Evolutionary conservation across 2,113 vertebrate species (phyloP), one percentile per base, ranked within the genome.

Genomic region (Neogale vison): DNA sequence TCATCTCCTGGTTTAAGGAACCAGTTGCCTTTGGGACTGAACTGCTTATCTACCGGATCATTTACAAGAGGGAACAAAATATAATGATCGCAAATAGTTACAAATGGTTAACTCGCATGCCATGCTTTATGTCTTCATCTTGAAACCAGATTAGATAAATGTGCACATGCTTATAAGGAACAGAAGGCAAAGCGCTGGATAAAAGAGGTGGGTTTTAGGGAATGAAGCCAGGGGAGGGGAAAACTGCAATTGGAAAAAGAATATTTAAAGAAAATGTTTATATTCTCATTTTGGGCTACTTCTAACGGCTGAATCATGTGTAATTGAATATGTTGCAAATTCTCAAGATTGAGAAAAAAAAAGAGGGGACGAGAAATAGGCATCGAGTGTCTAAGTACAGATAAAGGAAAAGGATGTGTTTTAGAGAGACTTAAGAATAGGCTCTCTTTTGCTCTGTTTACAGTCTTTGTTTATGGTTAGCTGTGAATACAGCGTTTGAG

Each of bases 11-110:
- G 90, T 93, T 90, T 34, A 50, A 95, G 80, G 87, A 98, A 57
- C 84, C 88, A 61, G 3, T 96, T 88, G 89, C 57, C 80, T 97
- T 97, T 96, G 82, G 81, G 84, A 81, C 87, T 45, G 92, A 92
- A 92, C 67, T 97, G 92, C 94, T 96, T 90, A n/a, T 84, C 39
- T 59, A 77, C 36, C 42, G 77, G 88, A 57, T 97, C 61, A 1
- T 90, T 97, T 95, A 93, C 50, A 87, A 88, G 29, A 84, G 80
- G 81, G 82, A 93, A 85, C 90, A 96, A 97, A 96, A 91, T 94
- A 85, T 7, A 83, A 87, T 84, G 36, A 85, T 97, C 29, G 67
- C 59, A 82, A 9, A 76, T 63, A 93, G 80, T 97, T 96, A 90
- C 69, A 81, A 90, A 95, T 69, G 57, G 87, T 92, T 96, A 90